Conservation (phyloP, 2,797 vertebrate species). For the Pipistrellus nathusii region DNA sequence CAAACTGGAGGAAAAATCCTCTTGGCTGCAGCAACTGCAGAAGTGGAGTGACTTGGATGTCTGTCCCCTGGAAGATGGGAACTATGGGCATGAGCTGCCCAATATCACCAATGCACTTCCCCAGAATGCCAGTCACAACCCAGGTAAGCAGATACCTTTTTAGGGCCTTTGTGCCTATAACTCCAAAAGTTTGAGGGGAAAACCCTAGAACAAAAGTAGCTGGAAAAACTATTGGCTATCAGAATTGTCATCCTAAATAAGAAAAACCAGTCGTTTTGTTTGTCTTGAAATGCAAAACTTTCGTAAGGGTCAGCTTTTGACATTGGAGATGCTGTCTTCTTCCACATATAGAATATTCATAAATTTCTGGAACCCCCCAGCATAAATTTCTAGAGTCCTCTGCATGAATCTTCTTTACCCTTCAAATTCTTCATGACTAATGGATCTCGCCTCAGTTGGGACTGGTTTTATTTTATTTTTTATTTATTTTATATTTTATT, state of each 20-base stretch:
- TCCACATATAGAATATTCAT: neutral
- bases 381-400: conserved; percentile 22
- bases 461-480: conserved; percentile 60
- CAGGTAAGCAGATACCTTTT: conserved; percentile 89
- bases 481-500: too few species aligned
- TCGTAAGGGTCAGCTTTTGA: conserved; percentile 48
- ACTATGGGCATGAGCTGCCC: conserved; percentile 97
- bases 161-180: conserved; percentile 38
- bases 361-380: neutral
- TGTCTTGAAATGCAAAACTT: conserved; percentile 47
- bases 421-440: conserved; percentile 20
- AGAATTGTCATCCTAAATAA: conserved; percentile 55
- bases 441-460: conserved; percentile 14
- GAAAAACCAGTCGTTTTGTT: conserved; percentile 58
- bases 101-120: conserved; percentile 98
- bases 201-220: neutral
- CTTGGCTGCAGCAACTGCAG: conserved; percentile 97
- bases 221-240: neutral
- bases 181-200: neutral
- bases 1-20: conserved; percentile 96
- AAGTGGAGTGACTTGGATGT: conserved; percentile 98
- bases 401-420: neutral
- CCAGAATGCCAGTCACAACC: conserved; percentile 93
- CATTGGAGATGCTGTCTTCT: neutral
- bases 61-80: conserved; percentile 97